Base-by-base conservation (phyloP, 2,888 invertebrate genomes). In the Cryptocheilus praepositus region DNA sequence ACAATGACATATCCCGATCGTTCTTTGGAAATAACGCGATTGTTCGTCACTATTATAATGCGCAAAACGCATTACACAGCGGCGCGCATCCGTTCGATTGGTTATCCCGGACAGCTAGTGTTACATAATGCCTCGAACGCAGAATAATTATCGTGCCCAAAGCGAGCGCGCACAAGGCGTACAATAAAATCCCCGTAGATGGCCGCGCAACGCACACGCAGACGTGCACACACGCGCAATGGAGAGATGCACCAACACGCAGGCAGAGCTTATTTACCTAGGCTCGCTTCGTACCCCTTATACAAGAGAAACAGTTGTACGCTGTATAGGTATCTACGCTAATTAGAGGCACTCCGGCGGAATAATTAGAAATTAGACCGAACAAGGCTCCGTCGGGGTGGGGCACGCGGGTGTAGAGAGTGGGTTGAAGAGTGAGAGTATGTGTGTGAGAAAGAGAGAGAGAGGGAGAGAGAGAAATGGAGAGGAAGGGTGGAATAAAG, bases 341-440 rank as follows among this genome's bases (percentile, higher is more conserved):
- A 83, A 84, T 84, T 83, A 82, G 83, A 82, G 76, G 72, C 82
- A 81, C 74, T 79, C 79, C 77, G 75, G 72, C 74, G 81, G 81
- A 84, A 82, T 82, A 84, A 83, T 82, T 83, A 82, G 81, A 83
- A 83, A 83, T 83, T 82, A 82, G 82, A 77, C 78, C 73, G 72
- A 78, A 73, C 73, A 49, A 49, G 49, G 49, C 49, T 18, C 49
- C 49, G 18, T 49, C 49, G 73, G 74, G 74, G 61, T 53, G 53
- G 28, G 58, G 61, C 18, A 59, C 59, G 66, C 18, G 49, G 49
- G n/a, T 18, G 49, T 7, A 18, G 49, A 18, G 49, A 16, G 18
- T 49, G 49, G 1, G 16, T 16, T 13, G 16, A 49, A 49, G 49
- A 18, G 49, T 11, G 49, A 18, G 18, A n/a, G n/a, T n/a, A n/a